Evolutionary conservation across 2,888 invertebrate genomes (phyloP).

Genomic region (Ommatoiulus sabulosus): DNA sequence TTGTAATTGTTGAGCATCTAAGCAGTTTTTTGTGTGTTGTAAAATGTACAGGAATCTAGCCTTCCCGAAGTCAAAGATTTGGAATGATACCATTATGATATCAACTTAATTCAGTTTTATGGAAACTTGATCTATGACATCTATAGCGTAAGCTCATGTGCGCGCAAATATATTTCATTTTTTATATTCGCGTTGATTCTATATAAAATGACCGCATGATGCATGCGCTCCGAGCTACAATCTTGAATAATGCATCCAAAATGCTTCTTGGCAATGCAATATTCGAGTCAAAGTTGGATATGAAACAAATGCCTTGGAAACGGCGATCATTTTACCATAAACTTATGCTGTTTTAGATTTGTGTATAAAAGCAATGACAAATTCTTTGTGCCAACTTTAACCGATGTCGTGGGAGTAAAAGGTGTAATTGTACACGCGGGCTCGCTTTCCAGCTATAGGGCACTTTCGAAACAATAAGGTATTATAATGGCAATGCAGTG

Average conservation of each 20-base stretch:
- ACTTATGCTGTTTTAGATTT: neutral
- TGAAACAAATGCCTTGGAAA: conserved; percentile 7
- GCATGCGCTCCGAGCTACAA: neutral
- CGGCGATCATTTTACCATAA: neutral
- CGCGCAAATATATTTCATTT: neutral
- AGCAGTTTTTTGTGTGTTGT: neutral
- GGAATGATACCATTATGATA: neutral
- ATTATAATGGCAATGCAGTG: neutral
- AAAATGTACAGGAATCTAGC: neutral
- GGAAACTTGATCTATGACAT: neutral
- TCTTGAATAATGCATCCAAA: conserved; percentile 1
- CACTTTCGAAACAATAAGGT: neutral
- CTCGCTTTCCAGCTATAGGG: neutral
- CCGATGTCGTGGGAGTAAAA: neutral
- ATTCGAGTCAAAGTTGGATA: neutral
- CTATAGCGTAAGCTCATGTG: neutral
- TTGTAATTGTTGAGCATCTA: neutral
- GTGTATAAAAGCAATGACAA: neutral
- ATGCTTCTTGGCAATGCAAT: neutral
- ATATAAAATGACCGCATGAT: conserved; percentile 7
- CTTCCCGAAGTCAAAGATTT: neutral
- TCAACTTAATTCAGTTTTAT: neutral
- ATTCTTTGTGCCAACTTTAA: neutral
- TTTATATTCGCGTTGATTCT: neutral
- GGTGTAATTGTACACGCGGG: neutral